Base-by-base conservation (phyloP, 2,113 vertebrate genomes). In the Lamprotornis superbus region DNA sequence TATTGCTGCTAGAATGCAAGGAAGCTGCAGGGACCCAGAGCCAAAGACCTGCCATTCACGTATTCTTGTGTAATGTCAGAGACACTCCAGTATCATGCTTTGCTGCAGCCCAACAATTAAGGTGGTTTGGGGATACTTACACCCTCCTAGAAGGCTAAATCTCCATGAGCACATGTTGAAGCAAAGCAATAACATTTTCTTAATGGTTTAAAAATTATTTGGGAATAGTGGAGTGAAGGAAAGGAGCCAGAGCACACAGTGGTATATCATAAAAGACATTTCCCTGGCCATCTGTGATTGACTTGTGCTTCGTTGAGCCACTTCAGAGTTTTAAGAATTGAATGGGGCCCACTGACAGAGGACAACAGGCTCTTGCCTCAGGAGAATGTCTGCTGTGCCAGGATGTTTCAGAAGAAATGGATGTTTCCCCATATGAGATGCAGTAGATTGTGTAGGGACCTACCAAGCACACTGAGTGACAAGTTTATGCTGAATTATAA, bases 51-150 rank as follows among this genome's bases (percentile, higher is more conserved):
- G 28, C 31, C 19, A 24, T 56, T 71, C 40, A 10, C 13, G 5
- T 5, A 31, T 55, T 39, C 42, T 60, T 57, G 35, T 0, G 1
- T 50, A 37, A 53, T 0, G 0, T 18, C 21, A 64, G 28, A 76
- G 35, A n/a, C 7, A 24, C 44, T 70, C 17, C 27, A 33, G 22
- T 9, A 37, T 9, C 24, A 57, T 46, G 37, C 12, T 33, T 40
- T 70, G 42, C 40, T 92, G 46, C 47, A 31, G 44, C 16, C n/a
- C 19, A 24, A 11, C 2, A 14, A 7, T 40, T n/a, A 47, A 30
- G 42, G 17, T 1, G 8, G 9, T 76, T 70, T 47, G 9, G 15
- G 22, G 37, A 5, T 27, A 30, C 39, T 28, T 53, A 0, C 4
- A 18, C 3, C 5, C 8, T 68, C 11, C 44, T 7, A 60, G 31